Percentiles rank a stretch among this genome's conserved stretches.
These are phyloP conservation scores for Porites lobata DNA, from an alignment of 92 coral and sea anemone species.

Conservation along the genomic window DNA sequence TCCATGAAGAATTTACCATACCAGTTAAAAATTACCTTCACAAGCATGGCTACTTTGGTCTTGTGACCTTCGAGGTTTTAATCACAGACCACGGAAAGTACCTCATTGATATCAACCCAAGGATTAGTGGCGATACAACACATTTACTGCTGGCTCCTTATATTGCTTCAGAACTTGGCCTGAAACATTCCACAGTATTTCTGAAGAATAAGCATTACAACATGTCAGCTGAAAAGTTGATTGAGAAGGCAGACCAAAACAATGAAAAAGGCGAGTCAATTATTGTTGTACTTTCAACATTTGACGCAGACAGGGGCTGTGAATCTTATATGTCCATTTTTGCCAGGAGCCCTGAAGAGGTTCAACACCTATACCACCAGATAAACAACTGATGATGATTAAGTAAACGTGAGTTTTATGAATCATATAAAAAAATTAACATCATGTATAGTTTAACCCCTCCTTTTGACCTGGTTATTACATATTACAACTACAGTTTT, in stretches of 20 bases:
- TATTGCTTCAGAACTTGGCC: slow-evolving; percentile 46
- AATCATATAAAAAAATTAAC: too few species aligned
- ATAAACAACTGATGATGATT: slow-evolving; percentile 2
- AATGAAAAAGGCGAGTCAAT: slow-evolving; percentile 2
- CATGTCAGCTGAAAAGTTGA: slow-evolving; percentile 15
- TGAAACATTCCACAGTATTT: slow-evolving; percentile 30
- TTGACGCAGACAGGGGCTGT: slow-evolving; percentile 26
- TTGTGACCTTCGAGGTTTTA: slow-evolving; percentile 56
- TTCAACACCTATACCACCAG: slow-evolving; percentile 14
- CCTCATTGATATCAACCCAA: slow-evolving; percentile 57
- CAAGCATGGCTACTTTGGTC: slow-evolving; percentile 61
- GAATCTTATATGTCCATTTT: slow-evolving; percentile 44
- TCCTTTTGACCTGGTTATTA: too few species aligned
- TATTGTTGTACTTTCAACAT: slow-evolving; percentile 18
- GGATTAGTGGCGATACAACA: slow-evolving; percentile 65
- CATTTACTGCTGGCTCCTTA: slow-evolving; percentile 53
- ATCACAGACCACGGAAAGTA: slow-evolving; percentile 45
- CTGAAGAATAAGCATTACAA: slow-evolving; percentile 12
- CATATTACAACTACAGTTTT: too few species aligned
- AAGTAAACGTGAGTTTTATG: too few species aligned
- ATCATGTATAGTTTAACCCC: too few species aligned
- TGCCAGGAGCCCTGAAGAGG: slow-evolving; percentile 36
- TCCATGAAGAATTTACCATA: slow-evolving; percentile 53
- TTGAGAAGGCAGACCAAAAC: slow-evolving; percentile 33
- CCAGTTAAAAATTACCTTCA: slow-evolving; percentile 57